Evolutionary conservation across 2,888 invertebrate species (phyloP), one percentile per base, ranked within the genome.

Genomic region (Rhingia rostrata): DNA sequence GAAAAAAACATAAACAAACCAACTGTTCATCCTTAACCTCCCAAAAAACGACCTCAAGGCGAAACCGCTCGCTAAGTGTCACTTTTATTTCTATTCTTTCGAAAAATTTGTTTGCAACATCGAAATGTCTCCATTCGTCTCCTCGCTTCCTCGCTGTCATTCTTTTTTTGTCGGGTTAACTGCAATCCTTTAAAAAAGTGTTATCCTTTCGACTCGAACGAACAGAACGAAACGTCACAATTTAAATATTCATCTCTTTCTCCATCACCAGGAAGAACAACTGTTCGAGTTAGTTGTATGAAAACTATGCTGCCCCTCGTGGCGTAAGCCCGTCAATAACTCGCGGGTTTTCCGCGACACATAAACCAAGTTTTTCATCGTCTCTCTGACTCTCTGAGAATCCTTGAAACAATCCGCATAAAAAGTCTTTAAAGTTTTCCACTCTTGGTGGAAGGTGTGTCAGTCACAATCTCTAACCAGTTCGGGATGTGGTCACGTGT

Each of bases 101-200:
- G 67, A 60, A 33, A 51, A 73, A 73, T 73, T 66, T 73, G 51
- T 60, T 72, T 60, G 53, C 79, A 60, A 45, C 66, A 60, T 60
- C 64, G 41, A 47, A 43, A 22, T 22, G 43, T 39, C 58, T 45
- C 37, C 39, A 58, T 58, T 7, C 39, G 5, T 22, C 43, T 54
- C 7, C 33, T 35, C 54, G 5, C 9, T 45, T 14, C n/a, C 41
- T 32, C 22, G 33, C 37, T 63, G 6, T 53, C 49, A 53, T 51
- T 41, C 9, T 43, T 22, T 22, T 78, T 14, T 67, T 80, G 70
- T 70, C 75, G 74, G 84, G 84, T 80, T 80, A 70, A 80, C 84
- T 84, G 84, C 84, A 84, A 84, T 84, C 64, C 79, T 84, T 80
- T 74, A 80, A 84, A 45, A n/a, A 74, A 66, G 49, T 66, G 73